Evolutionary conservation across 35 echinoderm and acorn worm genomes (phyloP).

Genomic region (Ophioderma brevispina): DNA sequence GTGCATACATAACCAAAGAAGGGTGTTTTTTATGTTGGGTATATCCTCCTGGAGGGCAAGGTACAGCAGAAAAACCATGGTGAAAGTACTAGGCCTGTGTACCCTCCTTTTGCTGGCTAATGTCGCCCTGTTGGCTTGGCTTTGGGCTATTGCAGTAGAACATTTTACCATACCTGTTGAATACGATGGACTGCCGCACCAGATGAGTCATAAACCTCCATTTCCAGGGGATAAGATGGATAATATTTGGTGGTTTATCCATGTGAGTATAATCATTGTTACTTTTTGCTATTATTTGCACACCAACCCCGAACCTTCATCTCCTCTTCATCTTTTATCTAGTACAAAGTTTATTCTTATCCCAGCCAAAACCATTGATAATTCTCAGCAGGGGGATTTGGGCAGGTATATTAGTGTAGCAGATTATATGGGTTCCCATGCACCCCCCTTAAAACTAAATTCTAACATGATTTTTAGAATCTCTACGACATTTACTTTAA

Average conservation of each 20-base stretch:
- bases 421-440: too few relatives aligned
- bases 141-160: constrained; percentile 55
- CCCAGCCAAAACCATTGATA: too few relatives aligned
- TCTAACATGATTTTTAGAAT: too few relatives aligned
- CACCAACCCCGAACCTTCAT: too few relatives aligned
- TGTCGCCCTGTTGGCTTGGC: constrained; percentile 48
- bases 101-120: constrained; percentile 34
- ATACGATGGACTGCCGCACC: constrained; percentile 74
- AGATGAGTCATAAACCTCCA: constrained; percentile 52
- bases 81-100: constrained; percentile 31
- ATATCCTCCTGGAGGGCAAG: neutral
- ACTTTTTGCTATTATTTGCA: too few relatives aligned
- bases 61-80: constrained; percentile 28
- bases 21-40: neutral
- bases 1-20: too few relatives aligned
- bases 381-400: too few relatives aligned
- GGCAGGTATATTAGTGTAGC: too few relatives aligned
- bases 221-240: constrained; percentile 71
- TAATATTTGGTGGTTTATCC: constrained; percentile 96
- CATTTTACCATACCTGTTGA: constrained; percentile 77
- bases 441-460: too few relatives aligned
- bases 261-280: constrained; percentile 61
- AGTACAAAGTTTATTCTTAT: too few relatives aligned
- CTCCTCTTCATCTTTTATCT: too few relatives aligned
- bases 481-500: too few relatives aligned